Conservation (phyloP, 2,797 vertebrate genomes). For the Halcyon smyrnensis region DNA sequence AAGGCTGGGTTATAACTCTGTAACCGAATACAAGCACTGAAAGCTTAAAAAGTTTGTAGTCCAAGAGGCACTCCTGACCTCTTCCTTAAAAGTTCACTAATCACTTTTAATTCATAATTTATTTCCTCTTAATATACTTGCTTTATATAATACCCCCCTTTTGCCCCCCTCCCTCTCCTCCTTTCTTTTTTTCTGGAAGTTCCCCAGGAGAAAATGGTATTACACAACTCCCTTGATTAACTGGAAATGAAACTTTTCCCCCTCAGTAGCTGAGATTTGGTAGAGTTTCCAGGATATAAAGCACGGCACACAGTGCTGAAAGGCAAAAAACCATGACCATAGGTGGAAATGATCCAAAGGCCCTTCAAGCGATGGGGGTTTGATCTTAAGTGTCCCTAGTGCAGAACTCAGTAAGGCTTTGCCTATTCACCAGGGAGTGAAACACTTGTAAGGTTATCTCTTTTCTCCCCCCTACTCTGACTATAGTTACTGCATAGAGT, state of each 20-base stretch:
- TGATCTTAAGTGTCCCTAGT: neutral
- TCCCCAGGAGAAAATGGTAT: constrained; percentile 65
- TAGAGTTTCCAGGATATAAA: constrained; percentile 41
- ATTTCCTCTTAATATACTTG: constrained; percentile 75
- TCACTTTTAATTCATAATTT: constrained; percentile 79
- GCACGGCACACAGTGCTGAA: constrained; percentile 16
- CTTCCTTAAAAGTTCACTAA: constrained; percentile 78
- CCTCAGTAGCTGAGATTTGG: constrained; percentile 23
- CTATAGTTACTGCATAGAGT: neutral
- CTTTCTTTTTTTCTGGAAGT: constrained; percentile 60
- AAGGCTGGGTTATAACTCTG: constrained; percentile 77
- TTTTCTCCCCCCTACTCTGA: neutral
- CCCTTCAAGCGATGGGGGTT: neutral
- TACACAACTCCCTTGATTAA: constrained; percentile 70
- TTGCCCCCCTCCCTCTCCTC: fast-evolving
- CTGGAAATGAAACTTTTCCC: constrained; percentile 67
- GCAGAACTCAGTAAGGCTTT: neutral
- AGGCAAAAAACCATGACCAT: neutral
- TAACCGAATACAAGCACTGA: constrained; percentile 76
- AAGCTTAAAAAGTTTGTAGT: constrained; percentile 76
- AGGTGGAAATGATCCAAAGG: constrained; percentile 16
- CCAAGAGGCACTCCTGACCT: constrained; percentile 76
- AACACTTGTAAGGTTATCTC: neutral
- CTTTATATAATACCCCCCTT: constrained; percentile 54
- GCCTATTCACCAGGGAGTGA: neutral